Base-by-base conservation (phyloP, 2,113 vertebrate genomes). In the Bubo scandiacus region DNA sequence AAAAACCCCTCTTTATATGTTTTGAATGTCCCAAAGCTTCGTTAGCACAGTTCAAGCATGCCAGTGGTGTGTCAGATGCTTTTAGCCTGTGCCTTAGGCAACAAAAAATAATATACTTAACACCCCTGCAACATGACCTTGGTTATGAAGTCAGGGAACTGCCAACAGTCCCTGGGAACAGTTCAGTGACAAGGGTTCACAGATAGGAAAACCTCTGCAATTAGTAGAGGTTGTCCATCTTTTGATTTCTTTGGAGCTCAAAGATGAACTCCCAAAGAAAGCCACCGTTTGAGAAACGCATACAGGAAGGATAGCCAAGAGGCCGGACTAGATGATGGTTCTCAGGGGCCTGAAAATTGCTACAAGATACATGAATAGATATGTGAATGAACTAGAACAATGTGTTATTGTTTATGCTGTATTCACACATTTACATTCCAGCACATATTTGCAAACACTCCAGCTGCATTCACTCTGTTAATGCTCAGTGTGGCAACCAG, bases 401-500 rank as follows among this genome's bases (percentile, higher is more conserved):
- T 89, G 74, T 55, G 58, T 79, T 95, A 96, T 96, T 97, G 94
- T 94, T 94, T 95, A 85, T 82, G 84, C 89, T 88, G 84, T 38
- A 94, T 94, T 97, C 95, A 95, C 86, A 97, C 84, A 95, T 92
- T 96, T 97, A 82, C 95, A 97, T 96, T 94, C 87, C 85, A 2
- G 62, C 95, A 96, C 94, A 92, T 95, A 97, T 95, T 94, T 97
- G 95, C 95, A 95, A 96, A 96, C 91, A 96, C 89, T 95, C 91
- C 84, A 95, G 73, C 91, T 91, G 89, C 81, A 95, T 91, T 97
- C 91, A 94, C 84, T 94, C 57, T 80, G 84, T 68, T 95, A 97
- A 94, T 3, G 4, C 78, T 88, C 86, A 91, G 81, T 87, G 78
- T 91, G 75, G 86, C 75, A 25, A 95, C 78, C 90, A 95, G 84